Evolutionary conservation across 2,888 invertebrate genomes (phyloP).

Genomic region (Podabrus alpinus): DNA sequence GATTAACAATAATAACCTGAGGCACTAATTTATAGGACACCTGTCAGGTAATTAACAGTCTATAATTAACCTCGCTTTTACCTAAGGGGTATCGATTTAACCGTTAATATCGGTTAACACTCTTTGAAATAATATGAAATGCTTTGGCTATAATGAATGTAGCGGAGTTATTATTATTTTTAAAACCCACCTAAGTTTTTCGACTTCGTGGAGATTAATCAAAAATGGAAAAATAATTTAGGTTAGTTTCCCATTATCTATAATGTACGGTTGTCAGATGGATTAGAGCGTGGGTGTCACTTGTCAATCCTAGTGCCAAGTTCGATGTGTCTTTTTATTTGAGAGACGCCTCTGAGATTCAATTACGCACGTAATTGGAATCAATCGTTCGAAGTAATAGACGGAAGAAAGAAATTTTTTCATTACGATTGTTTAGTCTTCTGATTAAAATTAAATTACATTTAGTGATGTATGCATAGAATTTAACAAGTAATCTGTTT

Average conservation of each 20-base stretch:
- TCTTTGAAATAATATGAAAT: background rate
- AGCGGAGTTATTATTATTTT: background rate
- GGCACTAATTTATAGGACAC: conserved; percentile 49
- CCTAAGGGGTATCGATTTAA: conserved; percentile 48
- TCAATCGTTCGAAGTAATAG: conserved; percentile 41
- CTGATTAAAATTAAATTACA: conserved; percentile 17
- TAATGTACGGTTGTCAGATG: conserved; percentile 17
- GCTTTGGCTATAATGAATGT: background rate
- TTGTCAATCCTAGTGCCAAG: conserved; percentile 44
- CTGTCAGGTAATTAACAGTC: conserved; percentile 48
- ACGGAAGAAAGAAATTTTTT: conserved; percentile 31
- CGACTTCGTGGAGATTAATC: background rate
- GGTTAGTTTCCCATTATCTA: background rate
- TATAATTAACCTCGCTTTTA: conserved; percentile 45
- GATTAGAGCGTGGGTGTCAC: conserved; percentile 38
- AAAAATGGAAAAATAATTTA: background rate
- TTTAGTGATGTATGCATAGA: background rate
- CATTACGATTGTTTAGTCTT: conserved; percentile 26
- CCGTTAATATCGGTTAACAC: conserved; percentile 15
- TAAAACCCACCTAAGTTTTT: background rate
- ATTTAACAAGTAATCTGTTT: background rate
- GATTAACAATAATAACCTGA: conserved; percentile 49
- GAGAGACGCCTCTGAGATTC: conserved; percentile 45
- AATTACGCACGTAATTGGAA: conserved; percentile 48
- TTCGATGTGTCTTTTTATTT: conserved; percentile 48